A percentile compares a stretch with the other conserved stretches of the same genome.
Conservation (phyloP, 2,797 vertebrate species). For the Falco biarmicus region DNA sequence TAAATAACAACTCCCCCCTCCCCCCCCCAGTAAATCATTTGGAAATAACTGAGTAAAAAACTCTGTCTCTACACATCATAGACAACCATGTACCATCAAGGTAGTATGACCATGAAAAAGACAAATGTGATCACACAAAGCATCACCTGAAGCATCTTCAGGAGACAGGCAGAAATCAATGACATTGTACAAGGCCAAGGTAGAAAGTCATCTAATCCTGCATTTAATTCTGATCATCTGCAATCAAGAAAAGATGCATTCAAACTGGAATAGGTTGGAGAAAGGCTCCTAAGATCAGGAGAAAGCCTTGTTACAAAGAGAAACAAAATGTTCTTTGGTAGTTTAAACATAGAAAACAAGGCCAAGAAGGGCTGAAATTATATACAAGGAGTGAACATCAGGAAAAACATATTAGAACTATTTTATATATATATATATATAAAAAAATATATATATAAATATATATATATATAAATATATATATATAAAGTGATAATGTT, state of each 20-base stretch:
- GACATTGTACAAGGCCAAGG: background rate
- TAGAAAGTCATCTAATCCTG: background rate
- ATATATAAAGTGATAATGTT: background rate
- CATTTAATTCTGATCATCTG: background rate
- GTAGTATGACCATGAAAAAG: background rate
- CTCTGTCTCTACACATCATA: background rate
- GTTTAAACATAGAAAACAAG: background rate
- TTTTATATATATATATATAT: background rate
- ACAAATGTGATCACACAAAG: background rate
- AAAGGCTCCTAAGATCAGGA: background rate
- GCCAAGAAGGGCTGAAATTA: background rate
- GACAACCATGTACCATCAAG: background rate
- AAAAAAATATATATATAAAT: no score
- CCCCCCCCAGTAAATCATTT: background rate
- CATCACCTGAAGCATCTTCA: background rate
- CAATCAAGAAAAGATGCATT: background rate
- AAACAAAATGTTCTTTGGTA: background rate
- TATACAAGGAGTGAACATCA: background rate
- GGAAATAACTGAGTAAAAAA: background rate
- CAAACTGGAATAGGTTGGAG: background rate
- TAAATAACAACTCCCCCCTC: background rate
- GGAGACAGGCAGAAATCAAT: background rate
- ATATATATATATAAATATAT: no score
- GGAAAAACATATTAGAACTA: background rate
- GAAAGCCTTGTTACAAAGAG: background rate